Base-by-base conservation (phyloP, 2,797 vertebrate genomes). In the Allobates femoralis region DNA sequence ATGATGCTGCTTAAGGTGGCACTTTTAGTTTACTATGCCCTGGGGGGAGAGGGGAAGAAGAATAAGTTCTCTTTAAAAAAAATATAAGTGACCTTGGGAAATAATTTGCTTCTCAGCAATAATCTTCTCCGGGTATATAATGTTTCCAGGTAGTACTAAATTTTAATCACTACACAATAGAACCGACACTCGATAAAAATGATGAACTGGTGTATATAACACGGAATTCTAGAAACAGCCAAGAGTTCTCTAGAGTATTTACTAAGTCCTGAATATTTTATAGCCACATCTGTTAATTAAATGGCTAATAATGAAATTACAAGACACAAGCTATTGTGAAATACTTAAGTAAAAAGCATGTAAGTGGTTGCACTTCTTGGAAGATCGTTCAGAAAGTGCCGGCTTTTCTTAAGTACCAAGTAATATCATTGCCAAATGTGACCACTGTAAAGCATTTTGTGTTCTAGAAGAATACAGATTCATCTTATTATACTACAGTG, bases 261-360 rank as follows among this genome's bases (percentile, higher is more conserved):
- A 60, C 26, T 30, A 62, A 6, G 30, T 60, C 58, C 19, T 76
- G n/a, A 86, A 81, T 86, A 86, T 81, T 86, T 75, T 81, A 75
- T 66, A 74, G 23, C 60, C 62, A 77, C 56, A 28, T 30, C 55
- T 55, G 53, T 55, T 82, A 81, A 86, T 81, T 82, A 81, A 86
- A 77, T 34, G n/a, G 50, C 41, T 60, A 81, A 34, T 37, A 75
- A 50, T 41, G 50, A 34, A 79, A 62, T 34, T 46, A 46, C 41
- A 80, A 85, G 41, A 46, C 75, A 73, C 46, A 74, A 50, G 71
- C 37, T 18, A 74, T 50, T 74, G 37, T 26, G 71, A 37, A 46
- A 41, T 26, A 41, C 6, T 62, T n/a, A 79, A 79, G 55, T 60
- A 62, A 79, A 46, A 60, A n/a, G n/a, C 23, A 60, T 56, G 21